A percentile compares a stretch with the other conserved stretches of the same genome.
phyloP scores from a whole-genome alignment of 2,888 invertebrate genomes.

The Salpingus planirostris region DNA sequence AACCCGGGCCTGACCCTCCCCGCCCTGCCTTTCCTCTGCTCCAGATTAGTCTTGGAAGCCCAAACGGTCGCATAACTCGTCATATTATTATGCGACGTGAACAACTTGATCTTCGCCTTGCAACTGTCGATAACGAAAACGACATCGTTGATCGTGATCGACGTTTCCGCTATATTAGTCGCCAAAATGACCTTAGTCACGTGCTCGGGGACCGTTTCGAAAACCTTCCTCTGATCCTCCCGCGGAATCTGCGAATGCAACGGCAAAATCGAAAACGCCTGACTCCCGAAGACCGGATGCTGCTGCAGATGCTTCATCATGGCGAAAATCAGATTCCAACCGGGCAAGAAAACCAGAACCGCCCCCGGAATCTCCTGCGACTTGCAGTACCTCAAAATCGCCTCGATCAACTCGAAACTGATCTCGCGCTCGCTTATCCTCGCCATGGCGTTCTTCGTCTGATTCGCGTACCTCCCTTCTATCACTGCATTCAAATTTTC shows the following conservation, averaged over 20 bases:
- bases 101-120: constrained; percentile 95
- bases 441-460: constrained; percentile 62
- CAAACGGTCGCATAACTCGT: constrained; percentile 96
- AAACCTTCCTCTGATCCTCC: constrained; percentile 90
- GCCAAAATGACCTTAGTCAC: constrained; percentile 91
- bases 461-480: constrained; percentile 23
- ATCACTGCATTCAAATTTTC: constrained; percentile 67
- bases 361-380: constrained; percentile 63
- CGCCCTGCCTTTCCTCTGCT: constrained; percentile 87
- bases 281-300: constrained; percentile 51
- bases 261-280: constrained; percentile 71
- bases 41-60: constrained; percentile 90
- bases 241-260: constrained; percentile 96
- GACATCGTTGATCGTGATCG: constrained; percentile 96
- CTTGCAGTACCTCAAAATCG: constrained; percentile 59
- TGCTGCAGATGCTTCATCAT: constrained; percentile 76
- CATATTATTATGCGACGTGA: constrained; percentile 98
- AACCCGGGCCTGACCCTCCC: constrained; percentile 91
- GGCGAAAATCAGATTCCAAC: constrained; percentile 95
- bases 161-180: constrained; percentile 97
- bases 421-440: constrained; percentile 83
- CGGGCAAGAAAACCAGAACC: constrained; percentile 87
- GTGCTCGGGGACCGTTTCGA: constrained; percentile 73
- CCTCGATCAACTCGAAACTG: constrained; percentile 86
- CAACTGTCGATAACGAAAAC: constrained; percentile 97